Percentiles rank a stretch among this genome's conserved stretches.
Evolutionary conservation across 2,888 invertebrate genomes (phyloP).

Genomic region (Hipparchia sbordonii): DNA sequence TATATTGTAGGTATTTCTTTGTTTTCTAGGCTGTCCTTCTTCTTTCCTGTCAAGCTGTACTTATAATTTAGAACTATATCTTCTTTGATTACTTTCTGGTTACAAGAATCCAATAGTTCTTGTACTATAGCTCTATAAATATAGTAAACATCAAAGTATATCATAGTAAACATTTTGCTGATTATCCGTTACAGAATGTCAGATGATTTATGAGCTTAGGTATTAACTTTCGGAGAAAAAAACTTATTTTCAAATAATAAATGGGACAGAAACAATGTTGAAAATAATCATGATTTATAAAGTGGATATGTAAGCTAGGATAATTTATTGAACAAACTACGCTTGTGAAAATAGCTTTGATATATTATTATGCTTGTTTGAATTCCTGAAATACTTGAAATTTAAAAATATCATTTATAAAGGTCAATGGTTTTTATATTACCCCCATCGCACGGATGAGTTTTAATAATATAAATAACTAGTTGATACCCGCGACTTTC

Average conservation of each 20-base stretch:
- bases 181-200: neutral
- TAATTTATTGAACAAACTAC: constrained; percentile 10
- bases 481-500: too few species aligned
- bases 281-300: constrained; percentile 16
- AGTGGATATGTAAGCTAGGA: neutral
- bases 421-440: neutral
- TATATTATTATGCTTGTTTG: constrained; percentile 1
- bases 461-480: neutral
- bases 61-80: too few species aligned
- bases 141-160: neutral
- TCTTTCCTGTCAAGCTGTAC: too few species aligned
- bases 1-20: too few species aligned
- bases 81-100: too few species aligned
- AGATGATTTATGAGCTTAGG: neutral
- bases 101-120: too few species aligned
- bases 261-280: constrained; percentile 9
- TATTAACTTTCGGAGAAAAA: constrained; percentile 8
- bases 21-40: too few species aligned
- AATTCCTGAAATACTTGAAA: constrained; percentile 10
- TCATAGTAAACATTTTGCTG: neutral
- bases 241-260: neutral
- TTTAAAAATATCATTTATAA: neutral
- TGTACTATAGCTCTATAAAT: neutral
- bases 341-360: constrained; percentile 4
- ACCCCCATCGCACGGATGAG: neutral